Evolutionary conservation across 2,888 invertebrate genomes (phyloP).

Genomic region (Drosophila birchii): DNA sequence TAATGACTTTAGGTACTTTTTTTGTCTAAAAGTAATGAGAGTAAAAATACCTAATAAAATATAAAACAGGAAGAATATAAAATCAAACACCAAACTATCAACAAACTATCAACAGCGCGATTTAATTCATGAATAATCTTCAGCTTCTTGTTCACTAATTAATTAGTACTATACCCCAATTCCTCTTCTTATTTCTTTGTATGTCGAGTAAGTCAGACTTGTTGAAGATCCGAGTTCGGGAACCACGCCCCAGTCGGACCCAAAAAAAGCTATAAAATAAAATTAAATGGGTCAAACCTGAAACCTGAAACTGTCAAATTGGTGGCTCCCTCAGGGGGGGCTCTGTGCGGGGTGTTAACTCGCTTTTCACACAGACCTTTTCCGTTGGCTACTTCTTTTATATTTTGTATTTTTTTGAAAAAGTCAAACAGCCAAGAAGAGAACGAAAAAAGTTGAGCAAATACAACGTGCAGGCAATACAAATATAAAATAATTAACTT

Average conservation of each 20-base stretch:
- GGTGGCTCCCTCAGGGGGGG: slow-evolving; percentile 15
- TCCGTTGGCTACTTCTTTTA: slow-evolving; percentile 21
- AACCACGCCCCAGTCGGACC: slow-evolving; percentile 31
- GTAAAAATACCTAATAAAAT: neutral
- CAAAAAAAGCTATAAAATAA: slow-evolving; percentile 14
- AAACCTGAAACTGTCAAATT: slow-evolving; percentile 48
- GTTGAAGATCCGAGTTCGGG: slow-evolving; percentile 22
- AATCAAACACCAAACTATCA: neutral
- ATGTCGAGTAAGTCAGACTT: slow-evolving; percentile 5
- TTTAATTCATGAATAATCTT: neutral
- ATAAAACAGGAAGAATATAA: neutral
- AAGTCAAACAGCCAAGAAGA: slow-evolving; percentile 62
- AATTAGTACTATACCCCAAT: slow-evolving; percentile 2
- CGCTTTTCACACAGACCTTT: slow-evolving; percentile 23
- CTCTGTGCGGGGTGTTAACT: slow-evolving; percentile 4
- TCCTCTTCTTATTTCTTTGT: neutral
- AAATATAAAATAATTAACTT: slow-evolving; percentile 76
- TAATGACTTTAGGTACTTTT: neutral
- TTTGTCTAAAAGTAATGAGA: neutral
- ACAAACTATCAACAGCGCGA: neutral
- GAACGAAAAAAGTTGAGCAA: slow-evolving; percentile 67
- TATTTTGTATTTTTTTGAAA: slow-evolving; percentile 29
- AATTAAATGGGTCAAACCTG: slow-evolving; percentile 42
- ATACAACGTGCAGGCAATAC: slow-evolving; percentile 75
- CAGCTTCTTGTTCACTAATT: slow-evolving; percentile 2